These are phyloP conservation scores for Semnornis frantzii DNA, from an alignment of 2,113 vertebrate genomes.

Conservation along the genomic window DNA sequence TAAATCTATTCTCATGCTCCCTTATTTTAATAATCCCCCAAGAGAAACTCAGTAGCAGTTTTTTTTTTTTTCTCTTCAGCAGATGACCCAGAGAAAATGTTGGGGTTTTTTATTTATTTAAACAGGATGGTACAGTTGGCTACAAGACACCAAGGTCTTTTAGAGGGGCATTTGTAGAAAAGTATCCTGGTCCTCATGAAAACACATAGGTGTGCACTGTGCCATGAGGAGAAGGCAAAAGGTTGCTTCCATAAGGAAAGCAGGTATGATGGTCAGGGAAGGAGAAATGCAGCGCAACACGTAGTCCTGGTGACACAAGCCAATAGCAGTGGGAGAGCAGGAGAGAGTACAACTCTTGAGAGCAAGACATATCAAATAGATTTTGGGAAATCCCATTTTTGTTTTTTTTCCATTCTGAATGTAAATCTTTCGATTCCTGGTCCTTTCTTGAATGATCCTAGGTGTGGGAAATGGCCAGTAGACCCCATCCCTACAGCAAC, in stretches of 20 bases:
- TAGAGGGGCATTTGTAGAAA: background rate
- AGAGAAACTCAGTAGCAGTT: constrained; percentile 28
- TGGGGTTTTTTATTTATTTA: background rate
- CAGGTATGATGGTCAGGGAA: background rate
- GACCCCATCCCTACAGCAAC: background rate
- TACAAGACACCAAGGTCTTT: background rate
- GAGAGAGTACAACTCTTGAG: too few species aligned
- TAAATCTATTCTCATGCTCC: constrained; percentile 57
- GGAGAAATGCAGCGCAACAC: background rate
- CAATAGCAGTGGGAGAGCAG: background rate
- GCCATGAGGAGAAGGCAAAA: background rate
- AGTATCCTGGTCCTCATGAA: background rate
- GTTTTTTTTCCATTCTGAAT: background rate
- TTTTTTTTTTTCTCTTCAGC: background rate
- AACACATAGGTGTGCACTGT: background rate
- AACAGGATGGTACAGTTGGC: background rate
- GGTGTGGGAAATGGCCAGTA: background rate
- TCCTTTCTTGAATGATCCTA: background rate
- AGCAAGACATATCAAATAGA: background rate
- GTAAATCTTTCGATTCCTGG: background rate
- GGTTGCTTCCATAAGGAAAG: background rate
- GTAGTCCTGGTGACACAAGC: background rate
- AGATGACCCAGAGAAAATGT: background rate
- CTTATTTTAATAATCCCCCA: constrained; percentile 58
- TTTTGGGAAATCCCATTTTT: background rate